Percentiles rank a stretch among this genome's conserved stretches.
phyloP scores from a whole-genome alignment of 2,888 invertebrate genomes.

The Agrotis ipsilon region DNA sequence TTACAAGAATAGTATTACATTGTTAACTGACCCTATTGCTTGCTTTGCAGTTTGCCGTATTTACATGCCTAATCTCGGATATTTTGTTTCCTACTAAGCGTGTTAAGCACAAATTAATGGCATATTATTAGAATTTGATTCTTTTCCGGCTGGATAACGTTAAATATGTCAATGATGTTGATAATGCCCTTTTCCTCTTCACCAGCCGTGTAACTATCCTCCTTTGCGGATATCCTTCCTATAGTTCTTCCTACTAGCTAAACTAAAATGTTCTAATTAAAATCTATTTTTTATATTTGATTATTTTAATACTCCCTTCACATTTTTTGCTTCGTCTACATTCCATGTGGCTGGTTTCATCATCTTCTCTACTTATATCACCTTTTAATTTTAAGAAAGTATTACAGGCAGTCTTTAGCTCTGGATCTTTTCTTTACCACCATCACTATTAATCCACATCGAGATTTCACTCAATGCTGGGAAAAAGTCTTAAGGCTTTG shows the following conservation, averaged over 20 bases:
- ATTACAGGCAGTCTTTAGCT: not conserved
- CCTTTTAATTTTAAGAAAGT: not conserved
- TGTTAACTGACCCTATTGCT: conserved; percentile 32
- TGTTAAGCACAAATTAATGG: not conserved
- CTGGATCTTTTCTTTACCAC: not conserved
- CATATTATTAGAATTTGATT: not conserved
- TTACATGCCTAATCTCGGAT: not conserved
- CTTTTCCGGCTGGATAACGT: not conserved
- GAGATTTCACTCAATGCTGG: not conserved
- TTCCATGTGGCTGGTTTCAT: not conserved
- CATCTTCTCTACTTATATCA: not conserved
- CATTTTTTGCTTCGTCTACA: not conserved
- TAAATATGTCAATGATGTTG: not conserved
- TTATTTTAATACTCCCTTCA: not conserved
- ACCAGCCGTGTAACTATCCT: not conserved
- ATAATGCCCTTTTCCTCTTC: not conserved
- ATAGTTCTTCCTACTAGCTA: not conserved
- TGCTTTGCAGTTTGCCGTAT: not conserved
- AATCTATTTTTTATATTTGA: no score
- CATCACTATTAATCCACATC: not conserved
- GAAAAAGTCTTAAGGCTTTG: not conserved
- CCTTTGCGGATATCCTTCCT: not conserved
- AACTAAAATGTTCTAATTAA: no score
- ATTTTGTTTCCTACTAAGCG: not conserved
- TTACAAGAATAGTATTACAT: conserved; percentile 41